Conservation (phyloP, 2,797 vertebrate genomes). For the Natrix natrix region DNA sequence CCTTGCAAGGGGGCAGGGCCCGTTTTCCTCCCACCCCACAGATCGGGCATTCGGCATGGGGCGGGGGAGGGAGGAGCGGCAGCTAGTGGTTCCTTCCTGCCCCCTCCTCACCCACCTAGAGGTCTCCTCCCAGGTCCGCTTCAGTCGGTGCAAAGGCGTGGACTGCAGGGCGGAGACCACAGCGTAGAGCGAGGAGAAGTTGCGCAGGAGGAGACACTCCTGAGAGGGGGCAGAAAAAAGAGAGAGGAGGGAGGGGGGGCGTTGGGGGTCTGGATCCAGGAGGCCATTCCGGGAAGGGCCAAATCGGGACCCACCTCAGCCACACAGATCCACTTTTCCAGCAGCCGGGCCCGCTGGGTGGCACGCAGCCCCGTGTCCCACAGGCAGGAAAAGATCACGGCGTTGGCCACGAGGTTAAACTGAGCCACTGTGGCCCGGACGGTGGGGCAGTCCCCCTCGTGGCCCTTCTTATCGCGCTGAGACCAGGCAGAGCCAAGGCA, state of each 20-base stretch:
- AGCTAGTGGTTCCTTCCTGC: not conserved
- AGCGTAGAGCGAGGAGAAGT: slow-evolving; percentile 89
- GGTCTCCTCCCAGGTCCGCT: slow-evolving; percentile 84
- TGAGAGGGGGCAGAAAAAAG: slow-evolving; percentile 44
- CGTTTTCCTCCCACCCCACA: not conserved
- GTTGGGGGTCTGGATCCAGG: accelerated
- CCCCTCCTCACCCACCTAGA: slow-evolving; percentile 72
- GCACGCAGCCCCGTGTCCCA: slow-evolving; percentile 75
- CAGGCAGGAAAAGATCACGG: slow-evolving; percentile 84
- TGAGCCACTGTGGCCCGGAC: slow-evolving; percentile 88
- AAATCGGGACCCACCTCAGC: slow-evolving; percentile 56
- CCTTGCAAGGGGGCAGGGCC: too few species aligned
- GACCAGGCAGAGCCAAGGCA: slow-evolving; percentile 90
- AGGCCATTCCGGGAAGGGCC: accelerated
- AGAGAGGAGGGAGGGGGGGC: too few species aligned
- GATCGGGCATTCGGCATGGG: not conserved
- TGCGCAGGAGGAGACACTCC: slow-evolving; percentile 86
- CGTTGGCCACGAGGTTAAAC: slow-evolving; percentile 87
- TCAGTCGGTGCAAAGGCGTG: slow-evolving; percentile 86
- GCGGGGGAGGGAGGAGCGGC: too few species aligned
- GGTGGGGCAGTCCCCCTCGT: slow-evolving; percentile 81
- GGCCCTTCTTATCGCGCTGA: slow-evolving; percentile 84
- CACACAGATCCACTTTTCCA: slow-evolving; percentile 92
- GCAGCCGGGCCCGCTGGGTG: slow-evolving; percentile 82
- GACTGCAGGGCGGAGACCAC: slow-evolving; percentile 87